These are phyloP conservation scores for Heliconius sara DNA, from an alignment of 2,888 invertebrate species.

Conservation along the genomic window DNA sequence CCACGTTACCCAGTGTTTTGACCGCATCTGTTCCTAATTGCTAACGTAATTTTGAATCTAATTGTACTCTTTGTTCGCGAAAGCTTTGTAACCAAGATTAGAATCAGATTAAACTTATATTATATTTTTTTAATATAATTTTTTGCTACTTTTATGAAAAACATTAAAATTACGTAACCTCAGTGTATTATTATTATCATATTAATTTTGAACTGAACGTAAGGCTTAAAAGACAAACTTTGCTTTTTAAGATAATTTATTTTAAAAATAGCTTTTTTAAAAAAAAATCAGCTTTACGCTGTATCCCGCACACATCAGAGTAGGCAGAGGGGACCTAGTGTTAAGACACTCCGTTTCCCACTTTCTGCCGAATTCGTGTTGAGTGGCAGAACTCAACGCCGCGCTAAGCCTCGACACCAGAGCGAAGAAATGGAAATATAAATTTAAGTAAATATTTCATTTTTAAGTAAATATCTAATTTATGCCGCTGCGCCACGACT, in stretches of 20 bases:
- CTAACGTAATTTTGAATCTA: constrained; percentile 50
- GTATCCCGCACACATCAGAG: too few species aligned
- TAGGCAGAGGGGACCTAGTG: too few species aligned
- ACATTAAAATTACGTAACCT: background rate
- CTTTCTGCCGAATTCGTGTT: too few species aligned
- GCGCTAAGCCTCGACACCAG: too few species aligned
- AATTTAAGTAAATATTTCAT: too few species aligned
- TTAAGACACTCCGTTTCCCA: too few species aligned
- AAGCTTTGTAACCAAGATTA: constrained; percentile 42
- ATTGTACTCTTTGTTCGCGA: constrained; percentile 45
- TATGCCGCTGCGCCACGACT: too few species aligned
- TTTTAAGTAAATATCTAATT: too few species aligned
- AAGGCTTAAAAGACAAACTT: background rate
- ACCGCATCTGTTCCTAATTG: constrained; percentile 51
- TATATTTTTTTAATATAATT: background rate
- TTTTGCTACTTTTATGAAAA: background rate
- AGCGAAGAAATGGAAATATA: too few species aligned
- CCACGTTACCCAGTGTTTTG: constrained; percentile 39
- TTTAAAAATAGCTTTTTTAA: too few species aligned
- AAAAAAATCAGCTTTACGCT: too few species aligned
- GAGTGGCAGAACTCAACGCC: too few species aligned
- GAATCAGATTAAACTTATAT: constrained; percentile 33
- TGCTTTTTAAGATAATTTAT: background rate
- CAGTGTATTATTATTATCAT: background rate
- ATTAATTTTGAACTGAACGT: background rate